Base-by-base conservation (phyloP, 2,888 invertebrate species). In the Galeopsomyia nigrocyanea region DNA sequence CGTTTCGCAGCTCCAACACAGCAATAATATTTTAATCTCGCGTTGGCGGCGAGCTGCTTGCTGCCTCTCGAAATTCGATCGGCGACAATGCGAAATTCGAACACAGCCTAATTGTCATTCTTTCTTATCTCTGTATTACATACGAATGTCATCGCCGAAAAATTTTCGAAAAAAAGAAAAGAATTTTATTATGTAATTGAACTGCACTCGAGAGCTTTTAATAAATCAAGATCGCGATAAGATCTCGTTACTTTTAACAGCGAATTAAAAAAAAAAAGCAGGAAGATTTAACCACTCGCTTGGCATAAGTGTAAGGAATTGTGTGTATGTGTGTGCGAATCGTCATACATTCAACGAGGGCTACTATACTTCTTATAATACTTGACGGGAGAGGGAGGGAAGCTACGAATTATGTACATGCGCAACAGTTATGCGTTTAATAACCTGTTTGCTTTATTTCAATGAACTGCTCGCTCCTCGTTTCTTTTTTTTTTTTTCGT, bases 221-320 rank as follows among this genome's bases (percentile, higher is more conserved):
- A 65, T 60, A 56, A 65, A 61, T 60, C 55, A 60, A 56, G 39
- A 55, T 31, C 14, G n/a, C 39, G 65, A 65, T 66, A 71, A 71
- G 50, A 66, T 65, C 61, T 66, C 13, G 60, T 55, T 26, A 61
- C 21, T 19, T 39, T 56, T n/a, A 60, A 55, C 47, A 64, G 56
- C 63, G 31, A 63, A 62, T 63, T 69, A 63, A 63, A 63, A 55
- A 17, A n/a, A 65, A 63, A 63, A 63, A 55, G n/a, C n/a, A 65
- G 51, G 47, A 57, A 60, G 63, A 73, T 68, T 63, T 50, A 69
- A 50, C 56, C 17, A 61, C 53, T 55, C 61, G 39, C 53, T 7
- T 17, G 16, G 17, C 13, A 47, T 19, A 60, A n/a, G 22, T 49
- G 47, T n/a, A n/a, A n/a, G n/a, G n/a, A n/a, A n/a, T n/a, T n/a